A percentile compares a stretch with the other conserved stretches of the same genome.
Evolutionary conservation across 1,140 invertebrate species (phyloP).

Genomic region (Aphidius gifuensis): DNA sequence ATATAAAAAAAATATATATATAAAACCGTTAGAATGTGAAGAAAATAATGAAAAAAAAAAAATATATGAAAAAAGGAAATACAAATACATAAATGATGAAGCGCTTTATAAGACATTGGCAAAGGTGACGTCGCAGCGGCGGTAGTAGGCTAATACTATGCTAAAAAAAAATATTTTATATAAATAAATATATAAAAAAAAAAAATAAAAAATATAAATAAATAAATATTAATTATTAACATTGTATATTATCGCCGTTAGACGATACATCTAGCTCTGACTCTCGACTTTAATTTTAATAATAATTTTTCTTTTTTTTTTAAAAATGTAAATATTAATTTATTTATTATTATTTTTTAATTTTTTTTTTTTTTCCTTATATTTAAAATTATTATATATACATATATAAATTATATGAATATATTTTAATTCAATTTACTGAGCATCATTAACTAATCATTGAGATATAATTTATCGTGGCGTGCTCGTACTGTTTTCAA

Average conservation of each 20-base stretch:
- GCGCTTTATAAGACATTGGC: slow-evolving; percentile 15
- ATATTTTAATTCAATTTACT: slow-evolving; percentile 7
- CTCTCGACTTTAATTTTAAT: background rate
- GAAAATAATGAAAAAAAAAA: slow-evolving; percentile 11
- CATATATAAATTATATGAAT: background rate
- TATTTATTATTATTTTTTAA: no score
- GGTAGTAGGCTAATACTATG: slow-evolving; percentile 3
- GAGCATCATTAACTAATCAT: slow-evolving; percentile 35
- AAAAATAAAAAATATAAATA: background rate
- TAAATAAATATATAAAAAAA: slow-evolving; percentile 3
- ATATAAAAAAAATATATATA: background rate
- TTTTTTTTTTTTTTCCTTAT: no score
- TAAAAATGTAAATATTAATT: no score
- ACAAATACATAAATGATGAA: slow-evolving; percentile 5
- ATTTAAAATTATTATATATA: no score
- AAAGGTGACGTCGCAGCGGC: slow-evolving; percentile 19
- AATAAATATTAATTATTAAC: no score
- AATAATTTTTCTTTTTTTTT: no score
- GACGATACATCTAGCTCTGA: slow-evolving; percentile 8
- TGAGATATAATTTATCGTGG: slow-evolving; percentile 39
- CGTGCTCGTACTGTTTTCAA: slow-evolving; percentile 50
- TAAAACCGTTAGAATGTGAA: slow-evolving; percentile 3
- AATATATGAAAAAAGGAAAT: slow-evolving; percentile 7
- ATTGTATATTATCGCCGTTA: slow-evolving; percentile 1
- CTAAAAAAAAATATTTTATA: background rate